Base-by-base conservation (phyloP, 2,113 vertebrate species). In the Toxostoma redivivum region DNA sequence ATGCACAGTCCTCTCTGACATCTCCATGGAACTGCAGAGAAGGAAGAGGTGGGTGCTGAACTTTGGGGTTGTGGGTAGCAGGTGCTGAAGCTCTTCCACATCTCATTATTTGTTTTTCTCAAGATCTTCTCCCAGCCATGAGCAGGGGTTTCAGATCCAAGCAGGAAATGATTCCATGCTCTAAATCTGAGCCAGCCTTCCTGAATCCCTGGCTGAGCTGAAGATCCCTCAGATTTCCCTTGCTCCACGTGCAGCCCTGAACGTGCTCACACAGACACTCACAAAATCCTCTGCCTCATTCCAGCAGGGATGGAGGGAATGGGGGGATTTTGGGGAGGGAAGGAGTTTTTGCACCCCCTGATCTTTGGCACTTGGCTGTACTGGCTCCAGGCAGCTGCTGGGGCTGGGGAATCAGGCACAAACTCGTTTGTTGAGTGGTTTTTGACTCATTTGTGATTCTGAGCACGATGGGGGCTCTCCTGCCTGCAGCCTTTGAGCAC, bases 181-280 rank as follows among this genome's bases (percentile, higher is more conserved):
- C 12, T 7, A 15, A 37, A 30, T 19, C 38, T 44, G 78, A 77
- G 44, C 44, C 19, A 3, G 54, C 0, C 6, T 40, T 7, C 31
- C 12, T 8, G 30, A 53, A 44, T 18, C 38, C 47, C 15, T 20
- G 53, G 4, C 57, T 54, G 72, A 64, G 72, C 35, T 58, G n/a
- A 4, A 13, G 21, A 45, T 61, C 23, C 21, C 15, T 14, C 30
- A 11, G 14, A 2, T 67, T 45, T 11, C 61, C 54, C 48, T 14
- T 17, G 42, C 31, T 62, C 27, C 10, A 0, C 1, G 24, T 38
- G 42, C 20, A 19, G 25, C 4, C n/a, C 58, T 33, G 10, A 15
- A 7, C 0, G 1, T 14, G 30, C 38, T 42, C 7, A 3, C 37
- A 11, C 16, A 30, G 78, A 5, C 9, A 2, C n/a, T 12, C 2